phyloP scores from a whole-genome alignment of 2,113 vertebrate genomes.

The Gambusia holbrooki region DNA sequence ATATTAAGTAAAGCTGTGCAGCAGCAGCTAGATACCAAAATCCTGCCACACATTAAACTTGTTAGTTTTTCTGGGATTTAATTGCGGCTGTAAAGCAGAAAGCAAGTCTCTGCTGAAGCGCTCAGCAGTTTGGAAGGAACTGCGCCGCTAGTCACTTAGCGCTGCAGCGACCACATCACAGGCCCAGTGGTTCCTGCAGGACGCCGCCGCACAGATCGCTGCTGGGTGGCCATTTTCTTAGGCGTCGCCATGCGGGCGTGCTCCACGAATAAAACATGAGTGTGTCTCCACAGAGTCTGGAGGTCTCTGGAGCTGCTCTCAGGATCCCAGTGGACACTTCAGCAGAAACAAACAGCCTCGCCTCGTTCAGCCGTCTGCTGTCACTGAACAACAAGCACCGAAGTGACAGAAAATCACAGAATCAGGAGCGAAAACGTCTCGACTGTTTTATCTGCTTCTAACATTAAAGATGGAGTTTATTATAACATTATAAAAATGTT shows the following conservation, averaged over 20 bases:
- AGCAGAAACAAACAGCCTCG: slow-evolving; percentile 34
- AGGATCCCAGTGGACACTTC: slow-evolving; percentile 61
- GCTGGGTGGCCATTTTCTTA: slow-evolving; percentile 58
- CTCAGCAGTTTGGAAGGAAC: slow-evolving; percentile 42
- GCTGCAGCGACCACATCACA: slow-evolving; percentile 66
- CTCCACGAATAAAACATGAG: slow-evolving; percentile 36
- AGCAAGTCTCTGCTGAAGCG: background rate
- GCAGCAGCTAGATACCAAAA: background rate
- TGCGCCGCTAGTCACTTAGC: slow-evolving; percentile 52
- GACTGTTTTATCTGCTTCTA: no score
- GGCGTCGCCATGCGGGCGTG: slow-evolving; percentile 49
- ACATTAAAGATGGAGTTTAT: no score
- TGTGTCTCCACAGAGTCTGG: slow-evolving; percentile 65
- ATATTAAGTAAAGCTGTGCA: no score
- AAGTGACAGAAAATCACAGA: background rate
- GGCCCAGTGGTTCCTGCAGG: slow-evolving; percentile 51
- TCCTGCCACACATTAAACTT: background rate
- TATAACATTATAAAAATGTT: no score
- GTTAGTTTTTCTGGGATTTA: background rate
- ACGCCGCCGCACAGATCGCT: slow-evolving; percentile 43
- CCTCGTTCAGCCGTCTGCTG: background rate
- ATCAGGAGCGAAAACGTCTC: background rate
- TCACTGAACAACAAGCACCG: background rate
- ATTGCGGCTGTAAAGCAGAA: background rate
- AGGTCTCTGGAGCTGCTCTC: slow-evolving; percentile 58